These are phyloP conservation scores for Arctocebus calabarensis DNA, from an alignment of 2,797 vertebrate genomes.

Conservation along the genomic window DNA sequence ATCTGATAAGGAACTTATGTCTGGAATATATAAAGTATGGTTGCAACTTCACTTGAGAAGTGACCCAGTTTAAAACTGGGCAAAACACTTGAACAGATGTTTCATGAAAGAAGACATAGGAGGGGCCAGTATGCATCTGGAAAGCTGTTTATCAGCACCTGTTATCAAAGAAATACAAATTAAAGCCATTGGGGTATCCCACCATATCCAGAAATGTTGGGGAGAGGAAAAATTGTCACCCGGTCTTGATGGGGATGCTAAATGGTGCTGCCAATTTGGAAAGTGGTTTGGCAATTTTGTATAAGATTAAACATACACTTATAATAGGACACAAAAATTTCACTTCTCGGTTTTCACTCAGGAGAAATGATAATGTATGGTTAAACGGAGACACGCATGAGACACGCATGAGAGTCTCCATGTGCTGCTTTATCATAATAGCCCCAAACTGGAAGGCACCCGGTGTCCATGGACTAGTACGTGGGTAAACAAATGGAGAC, in stretches of 20 bases:
- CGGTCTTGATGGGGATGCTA: too few species aligned
- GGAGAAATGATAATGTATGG: not conserved
- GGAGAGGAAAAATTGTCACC: not conserved
- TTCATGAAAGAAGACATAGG: not conserved
- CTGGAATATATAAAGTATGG: not conserved
- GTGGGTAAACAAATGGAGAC: accelerated
- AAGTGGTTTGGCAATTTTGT: not conserved
- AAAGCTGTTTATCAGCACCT: not conserved
- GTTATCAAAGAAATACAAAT: not conserved
- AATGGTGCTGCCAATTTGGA: not conserved
- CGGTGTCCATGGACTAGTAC: accelerated
- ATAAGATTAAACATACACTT: not conserved
- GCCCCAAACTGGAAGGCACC: accelerated
- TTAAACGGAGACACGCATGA: accelerated
- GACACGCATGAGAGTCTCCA: accelerated
- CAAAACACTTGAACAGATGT: not conserved
- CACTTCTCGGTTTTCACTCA: not conserved
- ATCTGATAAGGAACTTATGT: not conserved
- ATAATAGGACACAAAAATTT: not conserved
- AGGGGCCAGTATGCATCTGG: not conserved
- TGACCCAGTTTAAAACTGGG: not conserved
- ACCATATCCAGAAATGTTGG: accelerated
- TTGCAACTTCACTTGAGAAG: not conserved
- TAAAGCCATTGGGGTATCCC: not conserved
- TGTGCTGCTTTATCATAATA: accelerated